A percentile compares a stretch with the other conserved stretches of the same genome.
These are phyloP conservation scores for Hirtodrosophila confusa DNA, from an alignment of 2,888 invertebrate genomes.

Conservation along the genomic window DNA sequence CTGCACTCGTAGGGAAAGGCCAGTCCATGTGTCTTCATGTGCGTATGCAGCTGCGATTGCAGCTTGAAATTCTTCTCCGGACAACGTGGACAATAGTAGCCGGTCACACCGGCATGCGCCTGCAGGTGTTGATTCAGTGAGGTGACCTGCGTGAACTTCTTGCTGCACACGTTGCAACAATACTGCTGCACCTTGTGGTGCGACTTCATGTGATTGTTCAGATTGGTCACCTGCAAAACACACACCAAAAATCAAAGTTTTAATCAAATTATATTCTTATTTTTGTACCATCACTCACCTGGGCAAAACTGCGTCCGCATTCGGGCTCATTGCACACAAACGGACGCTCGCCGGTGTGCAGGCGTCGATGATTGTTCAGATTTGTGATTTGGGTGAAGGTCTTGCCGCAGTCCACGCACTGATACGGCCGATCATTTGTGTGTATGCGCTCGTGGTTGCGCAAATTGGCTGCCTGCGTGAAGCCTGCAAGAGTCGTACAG, in stretches of 20 bases:
- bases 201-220: conserved; percentile 85
- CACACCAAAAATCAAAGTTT: neutral
- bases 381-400: conserved; percentile 85
- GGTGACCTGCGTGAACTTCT: conserved; percentile 84
- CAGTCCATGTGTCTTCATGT: conserved; percentile 84
- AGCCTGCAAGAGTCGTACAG: conserved; percentile 65
- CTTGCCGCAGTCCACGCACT: conserved; percentile 84
- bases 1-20: conserved; percentile 84
- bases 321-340: conserved; percentile 84
- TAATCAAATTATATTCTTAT: too few species aligned
- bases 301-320: conserved; percentile 84
- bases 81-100: conserved; percentile 84
- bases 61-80: conserved; percentile 84
- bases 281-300: conserved; percentile 80
- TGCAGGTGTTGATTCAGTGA: conserved; percentile 84
- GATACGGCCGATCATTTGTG: conserved; percentile 84
- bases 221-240: conserved; percentile 82
- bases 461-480: conserved; percentile 84
- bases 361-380: conserved; percentile 84
- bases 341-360: conserved; percentile 84
- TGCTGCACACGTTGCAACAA: conserved; percentile 84
- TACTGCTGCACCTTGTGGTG: conserved; percentile 85
- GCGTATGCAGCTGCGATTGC: conserved; percentile 84
- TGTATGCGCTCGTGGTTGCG: conserved; percentile 84
- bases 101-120: conserved; percentile 84